A percentile compares a stretch with the other conserved stretches of the same genome.
phyloP scores from a whole-genome alignment of 2,888 invertebrate species.

The Metallyticus violacea region DNA sequence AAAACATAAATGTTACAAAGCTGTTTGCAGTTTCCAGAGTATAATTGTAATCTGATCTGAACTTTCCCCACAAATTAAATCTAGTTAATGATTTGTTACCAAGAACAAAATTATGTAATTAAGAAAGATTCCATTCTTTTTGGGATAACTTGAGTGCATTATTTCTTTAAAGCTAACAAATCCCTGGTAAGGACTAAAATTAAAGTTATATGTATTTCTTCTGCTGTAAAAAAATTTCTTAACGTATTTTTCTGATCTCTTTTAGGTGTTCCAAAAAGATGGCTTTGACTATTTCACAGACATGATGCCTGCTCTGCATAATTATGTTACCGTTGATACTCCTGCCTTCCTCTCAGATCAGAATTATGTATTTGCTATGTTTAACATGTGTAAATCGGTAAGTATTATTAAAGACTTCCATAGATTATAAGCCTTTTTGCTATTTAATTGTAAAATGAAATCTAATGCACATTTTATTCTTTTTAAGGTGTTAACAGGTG shows the following conservation, averaged over 20 bases:
- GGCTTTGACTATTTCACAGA: slow-evolving; percentile 95
- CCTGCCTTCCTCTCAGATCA: slow-evolving; percentile 89
- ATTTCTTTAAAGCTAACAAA: no score
- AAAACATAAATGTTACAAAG: no score
- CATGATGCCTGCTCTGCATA: slow-evolving; percentile 98
- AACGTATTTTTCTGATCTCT: slow-evolving; percentile 20
- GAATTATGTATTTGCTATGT: slow-evolving; percentile 84
- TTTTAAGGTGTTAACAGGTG: slow-evolving; percentile 59
- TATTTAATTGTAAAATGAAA: not conserved
- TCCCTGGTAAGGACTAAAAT: no score
- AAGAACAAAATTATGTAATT: no score
- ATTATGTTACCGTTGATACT: slow-evolving; percentile 95
- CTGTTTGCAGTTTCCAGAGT: no score
- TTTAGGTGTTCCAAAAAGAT: slow-evolving; percentile 84
- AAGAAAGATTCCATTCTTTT: no score
- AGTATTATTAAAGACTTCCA: slow-evolving; percentile 38
- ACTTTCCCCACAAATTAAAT: no score
- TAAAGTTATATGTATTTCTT: no score
- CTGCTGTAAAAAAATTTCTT: no score
- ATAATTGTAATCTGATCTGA: no score
- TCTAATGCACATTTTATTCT: not conserved
- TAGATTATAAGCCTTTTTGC: not conserved
- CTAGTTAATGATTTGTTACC: no score
- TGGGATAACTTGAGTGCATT: no score
- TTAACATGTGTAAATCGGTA: slow-evolving; percentile 91